Evolutionary conservation across 2,113 vertebrate genomes (phyloP).

Genomic region (Trematocara macrostoma): DNA sequence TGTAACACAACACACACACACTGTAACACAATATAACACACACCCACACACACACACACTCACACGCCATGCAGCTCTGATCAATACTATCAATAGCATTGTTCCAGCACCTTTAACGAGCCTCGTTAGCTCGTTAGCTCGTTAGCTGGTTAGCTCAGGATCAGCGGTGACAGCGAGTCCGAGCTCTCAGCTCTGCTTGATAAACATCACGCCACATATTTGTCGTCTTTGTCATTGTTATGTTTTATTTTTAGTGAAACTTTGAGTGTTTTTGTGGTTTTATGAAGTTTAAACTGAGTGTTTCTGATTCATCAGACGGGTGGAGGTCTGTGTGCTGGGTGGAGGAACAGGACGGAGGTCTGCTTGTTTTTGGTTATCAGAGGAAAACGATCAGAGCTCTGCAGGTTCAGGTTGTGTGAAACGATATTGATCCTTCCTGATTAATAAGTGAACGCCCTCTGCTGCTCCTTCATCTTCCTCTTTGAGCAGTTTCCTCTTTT

Average conservation of each 20-base stretch:
- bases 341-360: no score
- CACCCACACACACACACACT: background rate
- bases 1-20: background rate
- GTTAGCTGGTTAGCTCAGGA: background rate
- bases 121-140: background rate
- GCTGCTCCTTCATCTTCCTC: background rate
- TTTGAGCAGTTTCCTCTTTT: background rate
- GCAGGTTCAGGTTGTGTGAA: background rate
- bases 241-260: background rate
- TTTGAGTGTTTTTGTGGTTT: background rate
- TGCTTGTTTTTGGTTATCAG: background rate
- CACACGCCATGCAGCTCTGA: background rate
- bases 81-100: background rate
- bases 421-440: background rate
- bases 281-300: background rate
- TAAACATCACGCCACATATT: accelerated
- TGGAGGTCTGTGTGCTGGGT: background rate
- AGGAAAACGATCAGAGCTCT: background rate
- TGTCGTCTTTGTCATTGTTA: background rate
- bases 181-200: background rate
- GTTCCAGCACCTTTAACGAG: background rate
- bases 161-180: accelerated
- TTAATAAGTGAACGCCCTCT: background rate
- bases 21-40: background rate
- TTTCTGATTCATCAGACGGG: background rate